A percentile compares a stretch with the other conserved stretches of the same genome.
These are phyloP conservation scores for Alca torda DNA, from an alignment of 2,797 vertebrate species.

Conservation along the genomic window DNA sequence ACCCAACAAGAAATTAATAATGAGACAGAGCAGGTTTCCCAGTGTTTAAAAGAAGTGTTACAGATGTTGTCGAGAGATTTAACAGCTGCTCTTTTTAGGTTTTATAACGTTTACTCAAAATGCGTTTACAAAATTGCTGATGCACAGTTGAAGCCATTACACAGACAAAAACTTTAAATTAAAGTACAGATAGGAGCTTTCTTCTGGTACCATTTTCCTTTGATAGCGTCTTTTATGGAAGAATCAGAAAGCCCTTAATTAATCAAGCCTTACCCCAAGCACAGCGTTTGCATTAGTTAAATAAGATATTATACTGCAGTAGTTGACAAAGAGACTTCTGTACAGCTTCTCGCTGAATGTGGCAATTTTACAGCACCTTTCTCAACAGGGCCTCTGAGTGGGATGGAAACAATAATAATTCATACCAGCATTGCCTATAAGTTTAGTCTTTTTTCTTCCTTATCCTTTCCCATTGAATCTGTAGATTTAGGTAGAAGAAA, in stretches of 20 bases:
- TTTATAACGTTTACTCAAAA: slow-evolving; percentile 52
- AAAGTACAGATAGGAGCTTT: slow-evolving; percentile 23
- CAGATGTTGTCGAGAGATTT: slow-evolving; percentile 62
- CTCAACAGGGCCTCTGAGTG: not conserved
- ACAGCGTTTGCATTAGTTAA: not conserved
- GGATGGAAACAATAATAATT: not conserved
- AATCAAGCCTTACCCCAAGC: not conserved
- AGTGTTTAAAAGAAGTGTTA: slow-evolving; percentile 62
- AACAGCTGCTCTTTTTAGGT: slow-evolving; percentile 68
- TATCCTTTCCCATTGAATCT: not conserved
- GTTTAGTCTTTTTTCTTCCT: not conserved
- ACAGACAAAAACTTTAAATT: not conserved
- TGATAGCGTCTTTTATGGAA: not conserved
- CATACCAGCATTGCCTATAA: not conserved
- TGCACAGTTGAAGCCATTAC: not conserved
- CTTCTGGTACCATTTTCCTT: slow-evolving; percentile 9
- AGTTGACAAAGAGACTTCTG: not conserved
- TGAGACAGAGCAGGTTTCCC: slow-evolving; percentile 43
- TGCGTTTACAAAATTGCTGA: slow-evolving; percentile 55
- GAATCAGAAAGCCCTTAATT: not conserved
- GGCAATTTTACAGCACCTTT: not conserved
- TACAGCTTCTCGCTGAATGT: not conserved
- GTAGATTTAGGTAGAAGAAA: not conserved
- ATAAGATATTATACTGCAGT: not conserved
- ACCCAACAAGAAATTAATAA: slow-evolving; percentile 9